Evolutionary conservation across 2,113 vertebrate genomes (phyloP), one percentile per base, ranked within the genome.

Genomic region (Barnardius zonarius): DNA sequence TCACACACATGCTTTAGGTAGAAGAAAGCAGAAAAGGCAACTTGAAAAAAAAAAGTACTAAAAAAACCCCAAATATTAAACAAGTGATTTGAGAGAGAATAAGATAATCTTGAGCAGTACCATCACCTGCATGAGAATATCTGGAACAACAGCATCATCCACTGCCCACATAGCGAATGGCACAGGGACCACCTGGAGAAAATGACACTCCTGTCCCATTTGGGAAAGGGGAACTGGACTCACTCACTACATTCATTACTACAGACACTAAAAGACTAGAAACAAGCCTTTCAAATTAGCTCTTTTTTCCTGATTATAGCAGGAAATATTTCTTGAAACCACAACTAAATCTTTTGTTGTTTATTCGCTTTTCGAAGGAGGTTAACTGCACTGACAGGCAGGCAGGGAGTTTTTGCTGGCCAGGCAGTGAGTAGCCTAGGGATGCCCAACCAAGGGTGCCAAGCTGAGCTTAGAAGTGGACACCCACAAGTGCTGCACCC

Each of bases 221-320:
- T 0, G 8, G 22, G 72, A 44, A 13, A 46, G 0, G 6, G 51
- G 57, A 35, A 64, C 3, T 25, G 25, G 13, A 4, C 24, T 13
- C 13, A 0, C 41, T 43, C 27, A 0, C 18, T 7, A 5, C 25
- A 30, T 2, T 0, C 0, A 33, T n/a, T 27, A 12, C 37, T 33
- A 4, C 20, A 15, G 16, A 9, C 31, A 19, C 49, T 5, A 1
- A 4, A 15, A 37, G 19, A 17, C 27, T 6, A 17, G 16, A 4
- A 35, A 20, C 16, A 12, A 59, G n/a, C 16, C 33, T 55, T 73
- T 22, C 22, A 49, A 17, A 6, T 24, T 5, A 6, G 18, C 11
- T 33, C 11, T 39, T n/a, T 33, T 30, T 30, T 15, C 27, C 59
- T 13, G 12, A 46, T 28, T 17, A 31, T 0, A 64, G 33, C 59